These are phyloP conservation scores for Girardinus metallicus DNA, from an alignment of 2,797 vertebrate species.

Conservation along the genomic window DNA sequence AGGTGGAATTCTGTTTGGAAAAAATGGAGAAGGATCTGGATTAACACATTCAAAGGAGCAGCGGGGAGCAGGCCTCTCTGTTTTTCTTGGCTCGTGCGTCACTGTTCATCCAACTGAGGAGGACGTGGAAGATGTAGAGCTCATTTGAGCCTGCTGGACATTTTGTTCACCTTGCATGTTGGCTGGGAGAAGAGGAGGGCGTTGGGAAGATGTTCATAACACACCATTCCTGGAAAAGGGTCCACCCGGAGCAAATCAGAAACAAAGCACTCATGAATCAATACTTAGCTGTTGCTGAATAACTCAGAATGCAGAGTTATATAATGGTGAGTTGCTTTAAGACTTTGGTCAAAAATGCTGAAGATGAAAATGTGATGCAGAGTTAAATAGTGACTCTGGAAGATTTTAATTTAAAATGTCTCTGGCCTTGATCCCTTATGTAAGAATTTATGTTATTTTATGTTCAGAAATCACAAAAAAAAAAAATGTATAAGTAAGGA, in stretches of 20 bases:
- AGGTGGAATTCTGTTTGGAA: constrained; percentile 81
- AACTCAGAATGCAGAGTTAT: constrained; percentile 15
- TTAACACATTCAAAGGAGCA: constrained; percentile 76
- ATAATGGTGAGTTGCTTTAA: background rate
- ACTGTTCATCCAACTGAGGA: constrained; percentile 54
- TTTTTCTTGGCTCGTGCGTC: constrained; percentile 72
- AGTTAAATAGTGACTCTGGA: background rate
- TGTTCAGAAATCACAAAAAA: background rate
- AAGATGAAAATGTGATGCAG: background rate
- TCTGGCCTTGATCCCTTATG: background rate
- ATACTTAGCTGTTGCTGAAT: constrained; percentile 17
- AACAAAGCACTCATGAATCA: constrained; percentile 8
- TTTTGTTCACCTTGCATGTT: constrained; percentile 50
- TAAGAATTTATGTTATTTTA: background rate
- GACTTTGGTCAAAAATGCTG: background rate
- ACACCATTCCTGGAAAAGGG: constrained; percentile 11
- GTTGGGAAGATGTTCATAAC: constrained; percentile 9
- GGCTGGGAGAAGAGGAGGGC: background rate
- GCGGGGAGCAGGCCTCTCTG: constrained; percentile 56
- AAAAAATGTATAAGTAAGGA: background rate
- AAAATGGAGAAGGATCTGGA: constrained; percentile 69
- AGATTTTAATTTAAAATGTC: background rate
- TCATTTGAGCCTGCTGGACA: constrained; percentile 40
- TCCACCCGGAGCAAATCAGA: background rate
- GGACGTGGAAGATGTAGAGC: constrained; percentile 37